phyloP scores from a whole-genome alignment of 2,797 vertebrate species.

The Muraenolepis orangiensis region DNA sequence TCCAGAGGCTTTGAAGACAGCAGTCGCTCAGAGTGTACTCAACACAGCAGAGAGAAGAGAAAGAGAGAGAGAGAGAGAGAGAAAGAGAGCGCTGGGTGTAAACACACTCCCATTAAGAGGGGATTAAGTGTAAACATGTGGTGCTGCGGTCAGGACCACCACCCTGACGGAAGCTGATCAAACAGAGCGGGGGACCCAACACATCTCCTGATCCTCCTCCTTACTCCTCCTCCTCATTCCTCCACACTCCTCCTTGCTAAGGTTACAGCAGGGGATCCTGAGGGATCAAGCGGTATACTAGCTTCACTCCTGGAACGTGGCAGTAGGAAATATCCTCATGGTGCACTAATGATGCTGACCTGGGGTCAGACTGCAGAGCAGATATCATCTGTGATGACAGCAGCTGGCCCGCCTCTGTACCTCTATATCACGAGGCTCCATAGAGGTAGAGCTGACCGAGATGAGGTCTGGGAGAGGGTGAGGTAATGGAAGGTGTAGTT shows the following conservation, averaged over 20 bases:
- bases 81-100: conserved; percentile 54
- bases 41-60: conserved; percentile 42
- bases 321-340: neutral
- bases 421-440: too few species aligned
- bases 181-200: conserved; percentile 36
- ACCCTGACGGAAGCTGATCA: conserved; percentile 48
- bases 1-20: conserved; percentile 59
- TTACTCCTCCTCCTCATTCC: too few species aligned
- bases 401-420: too few species aligned
- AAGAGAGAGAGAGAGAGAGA: conserved; percentile 8
- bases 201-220: conserved; percentile 14
- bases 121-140: conserved; percentile 50
- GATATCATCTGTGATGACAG: too few species aligned
- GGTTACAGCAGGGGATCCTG: neutral
- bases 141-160: conserved; percentile 23
- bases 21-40: conserved; percentile 48
- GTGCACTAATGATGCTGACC: too few species aligned
- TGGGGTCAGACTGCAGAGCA: too few species aligned
- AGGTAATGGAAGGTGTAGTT: too few species aligned
- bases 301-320: conserved; percentile 1
- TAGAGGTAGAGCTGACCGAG: too few species aligned
- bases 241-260: too few species aligned
- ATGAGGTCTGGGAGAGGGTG: too few species aligned
- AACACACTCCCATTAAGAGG: conserved; percentile 57
- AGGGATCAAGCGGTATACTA: neutral